Evolutionary conservation across 2,888 invertebrate genomes (phyloP).

Genomic region (Eupithecia pulchellata): DNA sequence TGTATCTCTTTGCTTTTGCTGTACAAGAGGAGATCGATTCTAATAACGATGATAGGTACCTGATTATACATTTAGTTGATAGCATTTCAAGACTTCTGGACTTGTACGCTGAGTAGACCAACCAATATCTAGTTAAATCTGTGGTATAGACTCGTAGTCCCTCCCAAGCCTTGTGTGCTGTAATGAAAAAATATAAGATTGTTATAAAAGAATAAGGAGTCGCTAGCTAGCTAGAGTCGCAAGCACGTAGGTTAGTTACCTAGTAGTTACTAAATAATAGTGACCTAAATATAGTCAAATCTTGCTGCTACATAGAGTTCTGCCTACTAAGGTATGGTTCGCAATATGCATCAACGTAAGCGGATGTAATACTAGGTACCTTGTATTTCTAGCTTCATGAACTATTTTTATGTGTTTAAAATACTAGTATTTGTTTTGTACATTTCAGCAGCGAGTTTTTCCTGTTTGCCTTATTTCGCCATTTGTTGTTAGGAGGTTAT

Average conservation of each 20-base stretch:
- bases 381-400: background rate
- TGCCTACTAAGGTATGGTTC: background rate
- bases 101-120: background rate
- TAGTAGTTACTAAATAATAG: too few species aligned
- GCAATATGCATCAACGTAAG: background rate
- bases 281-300: background rate
- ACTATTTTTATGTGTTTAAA: background rate
- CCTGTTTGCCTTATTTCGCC: too few species aligned
- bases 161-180: background rate
- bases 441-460: background rate
- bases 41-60: background rate
- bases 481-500: too few species aligned
- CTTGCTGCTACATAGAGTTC: constrained; percentile 1
- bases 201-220: background rate
- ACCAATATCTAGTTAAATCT: background rate
- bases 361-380: background rate
- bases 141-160: background rate
- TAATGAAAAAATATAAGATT: background rate
- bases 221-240: background rate
- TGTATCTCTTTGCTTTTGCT: background rate
- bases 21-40: background rate
- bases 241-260: background rate
- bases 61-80: background rate
- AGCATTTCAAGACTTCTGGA: background rate
- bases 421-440: background rate